Conservation (phyloP, 1,140 invertebrate genomes). For the Pachypsylla venusta region DNA sequence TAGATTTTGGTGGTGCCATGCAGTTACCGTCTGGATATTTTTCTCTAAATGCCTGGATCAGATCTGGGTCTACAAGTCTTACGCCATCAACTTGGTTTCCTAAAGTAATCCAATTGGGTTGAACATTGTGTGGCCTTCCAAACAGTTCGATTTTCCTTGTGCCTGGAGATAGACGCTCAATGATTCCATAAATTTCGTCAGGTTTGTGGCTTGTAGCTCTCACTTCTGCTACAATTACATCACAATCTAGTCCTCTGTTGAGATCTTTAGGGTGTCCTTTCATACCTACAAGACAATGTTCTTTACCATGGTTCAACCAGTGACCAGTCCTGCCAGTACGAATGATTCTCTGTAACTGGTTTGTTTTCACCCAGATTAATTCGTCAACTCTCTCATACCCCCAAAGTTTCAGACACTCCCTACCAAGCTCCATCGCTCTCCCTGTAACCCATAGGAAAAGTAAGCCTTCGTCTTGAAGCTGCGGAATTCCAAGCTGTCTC, state of each 20-base stretch:
- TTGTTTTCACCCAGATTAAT: conserved; percentile 98
- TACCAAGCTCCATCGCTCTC: conserved; percentile 90
- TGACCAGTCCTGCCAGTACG: conserved; percentile 91
- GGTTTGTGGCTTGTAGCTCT: conserved; percentile 94
- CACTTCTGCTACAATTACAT: conserved; percentile 96
- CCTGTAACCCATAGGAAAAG: conserved; percentile 98
- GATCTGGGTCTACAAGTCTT: conserved; percentile 76
- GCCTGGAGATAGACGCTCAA: conserved; percentile 71
- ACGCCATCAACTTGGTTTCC: conserved; percentile 95
- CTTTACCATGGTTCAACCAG: conserved; percentile 98
- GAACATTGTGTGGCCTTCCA: conserved; percentile 91
- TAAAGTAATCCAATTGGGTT: conserved; percentile 95
- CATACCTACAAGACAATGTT: conserved; percentile 92
- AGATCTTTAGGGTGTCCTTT: conserved; percentile 85
- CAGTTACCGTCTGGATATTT: conserved; percentile 88
- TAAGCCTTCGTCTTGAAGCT: conserved; percentile 86
- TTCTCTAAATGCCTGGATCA: conserved; percentile 77
- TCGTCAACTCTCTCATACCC: conserved; percentile 94
- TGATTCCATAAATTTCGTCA: conserved; percentile 93
- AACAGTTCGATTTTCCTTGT: conserved; percentile 96
- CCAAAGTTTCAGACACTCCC: conserved; percentile 83
- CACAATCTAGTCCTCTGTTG: conserved; percentile 88
- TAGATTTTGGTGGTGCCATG: conserved; percentile 38
- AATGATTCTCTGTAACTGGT: conserved; percentile 93
- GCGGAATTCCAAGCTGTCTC: conserved; percentile 78